Evolutionary conservation across 2,797 vertebrate species (phyloP).

Genomic region (Pseudochromis fuscus): DNA sequence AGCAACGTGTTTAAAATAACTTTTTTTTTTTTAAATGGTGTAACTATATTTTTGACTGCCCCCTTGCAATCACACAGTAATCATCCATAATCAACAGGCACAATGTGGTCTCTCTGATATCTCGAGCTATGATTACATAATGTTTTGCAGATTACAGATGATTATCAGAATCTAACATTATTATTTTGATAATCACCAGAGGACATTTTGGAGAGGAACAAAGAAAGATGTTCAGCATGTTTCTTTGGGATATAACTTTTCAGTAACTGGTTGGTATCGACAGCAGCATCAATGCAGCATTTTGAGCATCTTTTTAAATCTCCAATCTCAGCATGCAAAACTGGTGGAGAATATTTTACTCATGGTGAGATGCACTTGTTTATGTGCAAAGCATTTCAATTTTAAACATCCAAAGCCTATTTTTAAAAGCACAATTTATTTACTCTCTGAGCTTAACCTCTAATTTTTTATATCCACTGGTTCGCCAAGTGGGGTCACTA

Average conservation of each 20-base stretch:
- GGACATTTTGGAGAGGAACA: constrained; percentile 9
- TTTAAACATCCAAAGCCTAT: no score
- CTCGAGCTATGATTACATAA: constrained; percentile 1
- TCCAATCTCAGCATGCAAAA: neutral
- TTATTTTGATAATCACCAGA: constrained; percentile 16
- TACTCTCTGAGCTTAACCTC: no score
- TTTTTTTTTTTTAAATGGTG: neutral
- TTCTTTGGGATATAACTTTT: no score
- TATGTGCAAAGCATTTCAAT: neutral
- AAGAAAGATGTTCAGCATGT: no score
- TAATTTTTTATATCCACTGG: no score
- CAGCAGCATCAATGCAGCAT: no score
- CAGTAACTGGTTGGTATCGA: no score
- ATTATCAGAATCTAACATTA: constrained; percentile 15
- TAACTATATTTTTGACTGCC: neutral
- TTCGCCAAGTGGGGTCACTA: neutral
- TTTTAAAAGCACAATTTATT: no score
- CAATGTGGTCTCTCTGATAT: neutral
- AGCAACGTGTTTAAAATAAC: neutral
- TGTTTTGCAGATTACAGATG: constrained; percentile 23
- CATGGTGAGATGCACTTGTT: neutral
- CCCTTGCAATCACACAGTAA: constrained; percentile 4
- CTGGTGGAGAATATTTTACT: neutral
- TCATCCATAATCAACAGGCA: constrained; percentile 29
- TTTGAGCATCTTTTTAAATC: neutral